A percentile compares a stretch with the other conserved stretches of the same genome.
phyloP scores from a whole-genome alignment of 2,113 vertebrate genomes.

The Cranoglanis bouderius region DNA sequence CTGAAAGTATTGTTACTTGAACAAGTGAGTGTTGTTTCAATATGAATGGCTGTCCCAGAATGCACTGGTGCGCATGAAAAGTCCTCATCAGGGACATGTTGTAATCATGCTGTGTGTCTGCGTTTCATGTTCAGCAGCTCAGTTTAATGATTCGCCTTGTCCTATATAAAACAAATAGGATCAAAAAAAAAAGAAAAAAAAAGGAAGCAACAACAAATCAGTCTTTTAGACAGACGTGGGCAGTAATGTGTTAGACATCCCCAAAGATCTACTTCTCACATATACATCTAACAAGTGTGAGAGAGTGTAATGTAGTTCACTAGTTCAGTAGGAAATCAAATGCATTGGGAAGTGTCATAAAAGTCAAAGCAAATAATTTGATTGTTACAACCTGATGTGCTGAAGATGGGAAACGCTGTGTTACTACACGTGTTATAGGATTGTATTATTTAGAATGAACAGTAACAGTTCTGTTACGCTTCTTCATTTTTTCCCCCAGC shows the following conservation, averaged over 20 bases:
- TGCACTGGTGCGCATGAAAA: slow-evolving; percentile 34
- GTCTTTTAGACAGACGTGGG: background rate
- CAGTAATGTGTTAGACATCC: background rate
- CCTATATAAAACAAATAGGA: background rate
- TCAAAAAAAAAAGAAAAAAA: slow-evolving; percentile 11
- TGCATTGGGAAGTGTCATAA: background rate
- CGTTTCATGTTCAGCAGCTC: slow-evolving; percentile 32
- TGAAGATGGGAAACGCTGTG: background rate
- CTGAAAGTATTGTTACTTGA: slow-evolving; percentile 34
- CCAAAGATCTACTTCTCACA: background rate
- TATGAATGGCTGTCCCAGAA: slow-evolving; percentile 45
- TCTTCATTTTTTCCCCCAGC: slow-evolving; percentile 55
- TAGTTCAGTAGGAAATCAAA: background rate
- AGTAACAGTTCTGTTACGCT: background rate
- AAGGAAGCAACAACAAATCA: background rate
- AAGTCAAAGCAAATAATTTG: background rate
- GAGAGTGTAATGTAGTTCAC: background rate
- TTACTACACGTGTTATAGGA: background rate
- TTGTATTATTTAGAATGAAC: background rate
- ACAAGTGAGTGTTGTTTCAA: slow-evolving; percentile 53
- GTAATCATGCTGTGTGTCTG: slow-evolving; percentile 33
- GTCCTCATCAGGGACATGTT: slow-evolving; percentile 8
- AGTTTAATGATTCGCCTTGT: slow-evolving; percentile 20
- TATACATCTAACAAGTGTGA: background rate
- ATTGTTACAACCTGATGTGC: background rate